These are phyloP conservation scores for Myrmecobius fasciatus DNA, from an alignment of 2,113 vertebrate genomes.

Conservation along the genomic window DNA sequence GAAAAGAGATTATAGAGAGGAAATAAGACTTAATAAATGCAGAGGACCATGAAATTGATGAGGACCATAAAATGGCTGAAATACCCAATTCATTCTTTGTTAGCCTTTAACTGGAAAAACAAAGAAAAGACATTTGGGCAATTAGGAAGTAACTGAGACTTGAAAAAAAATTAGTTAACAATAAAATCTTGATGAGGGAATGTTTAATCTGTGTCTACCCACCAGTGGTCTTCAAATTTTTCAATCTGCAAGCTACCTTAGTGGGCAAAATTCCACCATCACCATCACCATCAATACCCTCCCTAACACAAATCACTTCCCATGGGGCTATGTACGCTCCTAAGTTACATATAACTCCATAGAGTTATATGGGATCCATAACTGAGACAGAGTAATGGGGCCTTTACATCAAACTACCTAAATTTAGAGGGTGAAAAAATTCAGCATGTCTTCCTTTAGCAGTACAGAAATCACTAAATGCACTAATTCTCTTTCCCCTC, in stretches of 20 bases:
- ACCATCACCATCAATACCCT: neutral
- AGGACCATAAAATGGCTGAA: constrained; percentile 63
- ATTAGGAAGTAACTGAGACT: constrained; percentile 51
- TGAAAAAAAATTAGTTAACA: neutral
- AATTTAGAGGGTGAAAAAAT: neutral
- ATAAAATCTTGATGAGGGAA: neutral
- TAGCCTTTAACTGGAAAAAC: constrained; percentile 70
- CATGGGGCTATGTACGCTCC: neutral
- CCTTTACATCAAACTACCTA: neutral
- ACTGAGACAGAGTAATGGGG: neutral
- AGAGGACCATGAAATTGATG: constrained; percentile 77
- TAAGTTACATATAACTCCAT: neutral
- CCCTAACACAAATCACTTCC: neutral
- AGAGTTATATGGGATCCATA: neutral
- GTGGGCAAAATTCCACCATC: accelerated
- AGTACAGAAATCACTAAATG: neutral
- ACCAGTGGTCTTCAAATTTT: accelerated
- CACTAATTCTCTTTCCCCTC: neutral
- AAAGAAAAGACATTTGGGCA: constrained; percentile 53
- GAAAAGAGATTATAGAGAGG: constrained; percentile 69
- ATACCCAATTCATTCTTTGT: constrained; percentile 63
- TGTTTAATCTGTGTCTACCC: neutral
- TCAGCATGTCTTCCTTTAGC: neutral
- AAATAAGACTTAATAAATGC: constrained; percentile 78
- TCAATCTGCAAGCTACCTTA: neutral